A percentile compares a stretch with the other conserved stretches of the same genome.
These are phyloP conservation scores for Archips crataeganus DNA, from an alignment of 2,888 invertebrate species.

Conservation along the genomic window DNA sequence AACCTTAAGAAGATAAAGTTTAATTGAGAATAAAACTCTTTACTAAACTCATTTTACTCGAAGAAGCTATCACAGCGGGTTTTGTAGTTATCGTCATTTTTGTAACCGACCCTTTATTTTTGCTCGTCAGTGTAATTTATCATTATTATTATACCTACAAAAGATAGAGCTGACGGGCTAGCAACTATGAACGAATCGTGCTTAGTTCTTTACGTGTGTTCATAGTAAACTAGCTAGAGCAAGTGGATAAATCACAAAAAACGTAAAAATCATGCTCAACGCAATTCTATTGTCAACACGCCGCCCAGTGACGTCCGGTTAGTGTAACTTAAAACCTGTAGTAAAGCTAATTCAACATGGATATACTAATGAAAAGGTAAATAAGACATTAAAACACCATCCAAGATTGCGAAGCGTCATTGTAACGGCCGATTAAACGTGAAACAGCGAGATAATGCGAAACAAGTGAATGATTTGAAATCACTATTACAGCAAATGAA, in stretches of 20 bases:
- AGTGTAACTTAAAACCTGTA: conserved; percentile 8
- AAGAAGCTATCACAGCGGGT: no score
- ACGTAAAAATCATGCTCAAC: neutral
- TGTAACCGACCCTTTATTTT: no score
- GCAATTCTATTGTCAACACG: conserved; percentile 24
- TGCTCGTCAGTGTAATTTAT: no score
- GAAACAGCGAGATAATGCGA: neutral
- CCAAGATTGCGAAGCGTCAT: conserved; percentile 3
- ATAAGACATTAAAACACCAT: conserved; percentile 20
- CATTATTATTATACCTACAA: neutral
- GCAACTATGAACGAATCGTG: neutral
- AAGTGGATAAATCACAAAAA: neutral
- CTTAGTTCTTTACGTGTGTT: neutral
- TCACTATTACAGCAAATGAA: conserved; percentile 8
- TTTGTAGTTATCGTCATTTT: no score
- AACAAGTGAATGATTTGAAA: conserved; percentile 4
- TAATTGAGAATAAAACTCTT: no score
- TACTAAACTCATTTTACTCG: no score
- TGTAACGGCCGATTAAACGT: conserved; percentile 21
- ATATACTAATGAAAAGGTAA: conserved; percentile 22
- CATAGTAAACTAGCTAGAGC: neutral
- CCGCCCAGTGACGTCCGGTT: conserved; percentile 28
- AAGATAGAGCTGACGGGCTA: neutral
- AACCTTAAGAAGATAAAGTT: no score
- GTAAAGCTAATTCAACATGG: conserved; percentile 6